Base-by-base conservation (phyloP, 2,113 vertebrate species). In the Dicaeum eximium region DNA sequence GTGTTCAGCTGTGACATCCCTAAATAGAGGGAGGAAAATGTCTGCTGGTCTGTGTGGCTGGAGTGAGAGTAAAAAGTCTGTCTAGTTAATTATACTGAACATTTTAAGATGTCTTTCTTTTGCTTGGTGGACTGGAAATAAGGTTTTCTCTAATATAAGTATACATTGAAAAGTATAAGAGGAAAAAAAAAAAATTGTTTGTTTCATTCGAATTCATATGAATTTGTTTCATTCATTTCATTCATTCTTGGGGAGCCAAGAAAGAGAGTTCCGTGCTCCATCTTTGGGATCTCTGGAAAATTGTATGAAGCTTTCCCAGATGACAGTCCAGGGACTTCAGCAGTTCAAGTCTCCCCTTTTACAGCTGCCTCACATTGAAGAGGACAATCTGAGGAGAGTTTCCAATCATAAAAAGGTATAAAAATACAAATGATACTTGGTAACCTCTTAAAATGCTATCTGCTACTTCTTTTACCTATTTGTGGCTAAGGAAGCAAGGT, bases 291-390 rank as follows among this genome's bases (percentile, higher is more conserved):
- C 99, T 79, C 98, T 99, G 95, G 99, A 99, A 98, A 99, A 99
- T 95, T 99, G 99, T 90, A 99, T 99, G 99, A 99, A 99, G 96
- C 98, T 99, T 96, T 99, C 98, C 66, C 99, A 99, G 97, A 99
- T 99, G 99, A 98, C 98, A 44, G 99, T 99, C 54, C 99, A 99
- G 94, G 99, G 99, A 53, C 98, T 99, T 85, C 99, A 99, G 93
- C 99, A 99, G 96, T 99, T 99, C 85, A 99, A 99, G 95, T 99
- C 99, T 65, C 99, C 99, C 9, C 98, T 99, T 82, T 95, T 99
- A 72, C 99, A 99, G 97, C 98, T 99, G 87, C 99, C 99, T 64
- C 98, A 99, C 97, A 99, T 99, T 88, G 99, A 99, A 98, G 99
- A 99, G 90, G 99, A 99, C 92, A 98, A 99, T 69, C 98, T 99